A percentile compares a stretch with the other conserved stretches of the same genome.
phyloP scores from a whole-genome alignment of 1,140 invertebrate species.

The Diabrotica virgifera region DNA sequence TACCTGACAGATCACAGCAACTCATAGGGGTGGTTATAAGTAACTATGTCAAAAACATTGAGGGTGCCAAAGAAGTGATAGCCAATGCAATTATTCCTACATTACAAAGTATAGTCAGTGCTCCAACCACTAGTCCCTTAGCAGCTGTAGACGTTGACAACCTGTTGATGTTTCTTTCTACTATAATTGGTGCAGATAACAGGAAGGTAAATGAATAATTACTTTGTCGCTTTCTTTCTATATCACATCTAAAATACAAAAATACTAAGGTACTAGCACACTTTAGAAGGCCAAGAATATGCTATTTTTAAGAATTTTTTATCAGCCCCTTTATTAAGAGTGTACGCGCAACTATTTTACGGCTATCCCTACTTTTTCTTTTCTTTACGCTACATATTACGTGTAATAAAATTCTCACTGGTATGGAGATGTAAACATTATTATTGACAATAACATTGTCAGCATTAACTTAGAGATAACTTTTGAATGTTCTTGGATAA shows the following conservation, averaged over 20 bases:
- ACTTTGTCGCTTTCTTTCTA: not conserved
- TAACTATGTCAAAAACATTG: constrained; percentile 13
- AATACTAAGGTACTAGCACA: too few species aligned
- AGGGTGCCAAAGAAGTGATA: constrained; percentile 50
- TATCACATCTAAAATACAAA: not conserved
- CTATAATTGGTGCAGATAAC: constrained; percentile 21
- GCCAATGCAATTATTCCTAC: constrained; percentile 61
- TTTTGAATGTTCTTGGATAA: too few species aligned
- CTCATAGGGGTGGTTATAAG: constrained; percentile 26
- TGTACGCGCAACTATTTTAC: too few species aligned
- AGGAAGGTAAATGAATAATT: not conserved
- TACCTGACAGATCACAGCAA: constrained; percentile 20
- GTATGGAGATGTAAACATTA: too few species aligned
- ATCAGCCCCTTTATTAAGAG: too few species aligned
- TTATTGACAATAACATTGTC: too few species aligned
- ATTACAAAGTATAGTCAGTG: constrained; percentile 56
- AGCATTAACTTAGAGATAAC: too few species aligned
- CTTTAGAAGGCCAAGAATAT: too few species aligned
- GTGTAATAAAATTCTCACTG: too few species aligned
- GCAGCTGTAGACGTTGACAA: constrained; percentile 52
- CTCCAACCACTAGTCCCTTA: constrained; percentile 60
- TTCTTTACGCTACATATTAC: too few species aligned
- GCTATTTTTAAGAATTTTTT: too few species aligned
- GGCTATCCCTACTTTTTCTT: too few species aligned
- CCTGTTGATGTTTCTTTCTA: constrained; percentile 30